Evolutionary conservation across 2,113 vertebrate species (phyloP).

Genomic region (Colossoma macropomum): DNA sequence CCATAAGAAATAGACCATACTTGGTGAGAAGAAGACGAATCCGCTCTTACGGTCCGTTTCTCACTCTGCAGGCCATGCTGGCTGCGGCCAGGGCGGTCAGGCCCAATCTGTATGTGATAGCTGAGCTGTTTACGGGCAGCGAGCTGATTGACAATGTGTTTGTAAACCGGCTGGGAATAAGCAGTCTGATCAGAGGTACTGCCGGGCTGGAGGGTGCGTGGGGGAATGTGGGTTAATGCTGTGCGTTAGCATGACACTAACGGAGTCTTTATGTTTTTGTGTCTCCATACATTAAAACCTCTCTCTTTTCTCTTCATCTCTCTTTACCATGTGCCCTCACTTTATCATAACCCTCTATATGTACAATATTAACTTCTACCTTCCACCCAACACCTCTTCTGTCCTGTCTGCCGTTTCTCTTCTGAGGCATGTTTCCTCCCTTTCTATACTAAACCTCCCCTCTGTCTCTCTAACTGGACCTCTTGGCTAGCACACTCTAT

Average conservation of each 20-base stretch:
- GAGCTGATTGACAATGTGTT: conserved; percentile 89
- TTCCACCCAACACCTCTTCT: background rate
- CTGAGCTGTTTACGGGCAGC: conserved; percentile 87
- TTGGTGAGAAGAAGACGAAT: too few species aligned
- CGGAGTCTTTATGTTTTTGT: conserved; percentile 31
- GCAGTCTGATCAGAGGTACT: conserved; percentile 85
- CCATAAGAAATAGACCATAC: too few species aligned
- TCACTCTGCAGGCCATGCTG: conserved; percentile 84
- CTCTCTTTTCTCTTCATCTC: background rate
- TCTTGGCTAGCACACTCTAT: background rate
- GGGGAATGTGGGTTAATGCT: background rate
- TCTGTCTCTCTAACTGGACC: background rate
- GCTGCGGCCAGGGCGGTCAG: conserved; percentile 82
- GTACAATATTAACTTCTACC: background rate
- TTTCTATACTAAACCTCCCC: background rate
- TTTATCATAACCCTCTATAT: background rate
- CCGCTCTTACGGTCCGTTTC: background rate
- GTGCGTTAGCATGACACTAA: conserved; percentile 39
- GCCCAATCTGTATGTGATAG: conserved; percentile 88
- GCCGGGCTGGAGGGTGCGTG: conserved; percentile 41
- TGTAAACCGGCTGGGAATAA: conserved; percentile 88
- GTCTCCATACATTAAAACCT: background rate
- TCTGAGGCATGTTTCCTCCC: background rate
- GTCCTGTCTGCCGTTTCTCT: background rate
- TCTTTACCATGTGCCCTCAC: background rate